These are phyloP conservation scores for Matsumyia berberina DNA, from an alignment of 2,888 invertebrate species.

Conservation along the genomic window DNA sequence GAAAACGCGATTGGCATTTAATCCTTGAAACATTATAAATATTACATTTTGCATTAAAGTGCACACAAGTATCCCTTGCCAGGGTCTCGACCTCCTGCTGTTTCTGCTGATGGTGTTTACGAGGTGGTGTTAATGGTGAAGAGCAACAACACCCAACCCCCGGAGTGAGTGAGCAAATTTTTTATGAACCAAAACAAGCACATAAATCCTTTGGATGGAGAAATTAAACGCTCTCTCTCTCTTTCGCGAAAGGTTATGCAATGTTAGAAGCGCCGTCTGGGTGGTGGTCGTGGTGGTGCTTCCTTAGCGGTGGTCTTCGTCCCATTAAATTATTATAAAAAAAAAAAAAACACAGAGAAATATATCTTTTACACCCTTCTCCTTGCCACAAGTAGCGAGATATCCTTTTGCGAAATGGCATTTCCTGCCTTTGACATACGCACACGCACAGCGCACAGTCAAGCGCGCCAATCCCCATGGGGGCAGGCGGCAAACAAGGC, in stretches of 20 bases:
- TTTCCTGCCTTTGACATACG: slow-evolving; percentile 23
- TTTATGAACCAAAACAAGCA: slow-evolving; percentile 74
- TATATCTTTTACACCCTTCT: slow-evolving; percentile 41
- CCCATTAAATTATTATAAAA: slow-evolving; percentile 49
- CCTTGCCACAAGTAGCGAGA: slow-evolving; percentile 51
- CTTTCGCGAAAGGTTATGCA: slow-evolving; percentile 45
- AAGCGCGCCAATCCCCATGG: slow-evolving; percentile 54
- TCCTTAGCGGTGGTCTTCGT: slow-evolving; percentile 38
- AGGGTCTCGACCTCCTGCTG: slow-evolving; percentile 38
- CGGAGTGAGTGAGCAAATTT: slow-evolving; percentile 67
- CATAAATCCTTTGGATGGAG: slow-evolving; percentile 56
- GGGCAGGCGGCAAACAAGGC: slow-evolving; percentile 23
- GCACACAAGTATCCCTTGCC: slow-evolving; percentile 45
- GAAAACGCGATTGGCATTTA: slow-evolving; percentile 71
- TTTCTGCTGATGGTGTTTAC: slow-evolving; percentile 60
- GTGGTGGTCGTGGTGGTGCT: too few species aligned
- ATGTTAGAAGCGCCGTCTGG: slow-evolving; percentile 2
- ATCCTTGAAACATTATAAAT: slow-evolving; percentile 71
- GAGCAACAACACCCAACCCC: slow-evolving; percentile 20
- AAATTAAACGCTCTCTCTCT: slow-evolving; percentile 42
- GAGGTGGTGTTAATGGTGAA: slow-evolving; percentile 67
- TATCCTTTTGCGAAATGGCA: slow-evolving; percentile 51
- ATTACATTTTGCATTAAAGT: slow-evolving; percentile 71
- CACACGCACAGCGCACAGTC: slow-evolving; percentile 8
- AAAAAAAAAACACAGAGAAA: slow-evolving; percentile 27